Base-by-base conservation (phyloP, 1,140 invertebrate species). In the Berghia stephanieae region DNA sequence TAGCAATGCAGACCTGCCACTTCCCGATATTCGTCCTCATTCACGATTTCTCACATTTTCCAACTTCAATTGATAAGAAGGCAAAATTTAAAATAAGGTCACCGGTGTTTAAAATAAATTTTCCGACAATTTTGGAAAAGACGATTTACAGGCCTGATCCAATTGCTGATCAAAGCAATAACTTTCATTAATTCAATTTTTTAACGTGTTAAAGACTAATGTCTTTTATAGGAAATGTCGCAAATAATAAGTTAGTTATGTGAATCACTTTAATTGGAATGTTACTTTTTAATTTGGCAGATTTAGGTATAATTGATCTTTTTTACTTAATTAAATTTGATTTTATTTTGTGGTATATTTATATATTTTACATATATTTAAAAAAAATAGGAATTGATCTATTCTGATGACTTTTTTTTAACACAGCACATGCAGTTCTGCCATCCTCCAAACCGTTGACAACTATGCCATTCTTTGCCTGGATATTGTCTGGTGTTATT, bases 401-500 rank as follows among this genome's bases (percentile, higher is more conserved):
- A 1, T 21, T 10, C 24, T 68, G 60, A 40, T 71, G 8, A 71
- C 16, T 24, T 55, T 10, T 43, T 68, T 80, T 44, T 74, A n/a
- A 70, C 82, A 31, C 81, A 94, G 93, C 77, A 91, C 92, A 46
- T 95, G 94, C 84, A 90, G 93, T 69, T 92, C 94, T 0, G 88
- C 91, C 40, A 89, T 95, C 44, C 88, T 95, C 18, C 90, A 92
- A 75, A 86, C 90, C 0, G 94, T 95, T n/a, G 94, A 95, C 86
- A 95, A 95, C 85, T 94, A 93, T 90, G 94, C 93, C 0, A 88
- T 95, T 1, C 88, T 96, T 5, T 94, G 95, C 87, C 88, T 96
- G 81, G 94, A 96, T 86, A 94, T 95, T 79, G 93, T 93, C 4
- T 96, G 95, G 95, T 95, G 94, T 88, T 96, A 95, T 90, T 90